Percentiles rank a stretch among this genome's conserved stretches.
phyloP scores from a whole-genome alignment of 2,113 vertebrate genomes.

The Phoenicopterus ruber region DNA sequence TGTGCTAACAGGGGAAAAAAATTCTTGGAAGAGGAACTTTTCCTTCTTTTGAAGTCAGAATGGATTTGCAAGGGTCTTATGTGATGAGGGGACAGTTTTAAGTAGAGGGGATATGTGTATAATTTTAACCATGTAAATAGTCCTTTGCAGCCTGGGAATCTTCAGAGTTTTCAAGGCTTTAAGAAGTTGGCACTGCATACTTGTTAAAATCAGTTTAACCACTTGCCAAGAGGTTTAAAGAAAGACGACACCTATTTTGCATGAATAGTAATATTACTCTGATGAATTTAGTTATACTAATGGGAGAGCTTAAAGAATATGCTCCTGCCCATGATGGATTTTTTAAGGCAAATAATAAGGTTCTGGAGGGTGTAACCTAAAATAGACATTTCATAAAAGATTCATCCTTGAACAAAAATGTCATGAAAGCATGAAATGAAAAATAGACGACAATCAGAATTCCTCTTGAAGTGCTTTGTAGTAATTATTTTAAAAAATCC shows the following conservation, averaged over 20 bases:
- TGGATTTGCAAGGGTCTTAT: constrained; percentile 62
- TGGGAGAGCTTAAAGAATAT: constrained; percentile 42
- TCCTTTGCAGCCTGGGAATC: constrained; percentile 55
- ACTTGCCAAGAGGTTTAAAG: constrained; percentile 66
- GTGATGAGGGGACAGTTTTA: constrained; percentile 60
- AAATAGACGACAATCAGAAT: constrained; percentile 59
- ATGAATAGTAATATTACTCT: constrained; percentile 66
- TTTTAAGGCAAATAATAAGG: constrained; percentile 65
- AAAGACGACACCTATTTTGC: constrained; percentile 66
- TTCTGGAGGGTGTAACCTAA: constrained; percentile 69
- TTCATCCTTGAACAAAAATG: constrained; percentile 65
- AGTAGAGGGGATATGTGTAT: constrained; percentile 55
- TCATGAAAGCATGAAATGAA: constrained; percentile 60
- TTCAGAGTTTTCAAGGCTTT: constrained; percentile 47
- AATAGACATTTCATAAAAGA: constrained; percentile 69
- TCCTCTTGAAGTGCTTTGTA: constrained; percentile 61
- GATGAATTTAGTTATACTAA: constrained; percentile 61
- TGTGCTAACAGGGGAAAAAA: neutral
- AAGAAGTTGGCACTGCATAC: constrained; percentile 55
- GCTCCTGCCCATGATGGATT: constrained; percentile 28
- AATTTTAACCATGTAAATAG: constrained; percentile 63
- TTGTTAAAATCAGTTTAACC: constrained; percentile 64
- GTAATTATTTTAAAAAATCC: constrained; percentile 59
- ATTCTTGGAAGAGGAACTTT: constrained; percentile 37
- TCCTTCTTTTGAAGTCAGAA: constrained; percentile 62